A percentile compares a stretch with the other conserved stretches of the same genome.
phyloP scores from a whole-genome alignment of 2,797 vertebrate genomes.

The Thunnus albacares region DNA sequence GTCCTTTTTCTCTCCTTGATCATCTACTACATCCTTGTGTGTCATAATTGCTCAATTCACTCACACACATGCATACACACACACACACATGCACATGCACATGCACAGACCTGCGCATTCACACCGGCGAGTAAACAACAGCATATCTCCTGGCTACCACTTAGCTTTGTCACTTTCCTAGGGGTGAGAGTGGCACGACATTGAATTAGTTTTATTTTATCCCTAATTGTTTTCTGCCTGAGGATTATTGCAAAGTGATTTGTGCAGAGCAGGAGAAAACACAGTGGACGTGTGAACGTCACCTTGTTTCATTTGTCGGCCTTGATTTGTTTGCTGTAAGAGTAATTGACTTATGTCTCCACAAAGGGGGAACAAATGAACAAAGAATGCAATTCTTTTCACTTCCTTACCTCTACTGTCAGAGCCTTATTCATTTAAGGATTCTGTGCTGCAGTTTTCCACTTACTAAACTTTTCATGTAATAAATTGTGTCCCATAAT shows the following conservation, averaged over 20 bases:
- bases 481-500: not conserved
- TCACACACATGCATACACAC: constrained; percentile 4
- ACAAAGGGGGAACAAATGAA: constrained; percentile 60
- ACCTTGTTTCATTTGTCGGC: constrained; percentile 80
- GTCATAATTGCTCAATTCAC: constrained; percentile 54
- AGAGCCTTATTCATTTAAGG: constrained; percentile 13
- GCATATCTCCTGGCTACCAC: constrained; percentile 67
- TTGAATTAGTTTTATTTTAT: constrained; percentile 76
- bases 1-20: constrained; percentile 38
- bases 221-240: constrained; percentile 79
- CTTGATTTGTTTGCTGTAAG: constrained; percentile 79
- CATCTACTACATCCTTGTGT: constrained; percentile 47
- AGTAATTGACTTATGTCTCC: constrained; percentile 77
- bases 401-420: constrained; percentile 6
- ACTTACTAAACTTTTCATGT: constrained; percentile 15
- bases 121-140: constrained; percentile 49
- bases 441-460: not conserved
- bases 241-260: constrained; percentile 78
- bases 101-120: not conserved
- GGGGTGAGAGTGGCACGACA: constrained; percentile 61
- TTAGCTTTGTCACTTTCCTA: constrained; percentile 71
- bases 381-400: constrained; percentile 39
- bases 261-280: constrained; percentile 62
- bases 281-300: constrained; percentile 56
- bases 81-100: not conserved